Conservation (phyloP, 30 jellyfish, hydroid and myxozoan species). For the Phacellophora camtschatica region DNA sequence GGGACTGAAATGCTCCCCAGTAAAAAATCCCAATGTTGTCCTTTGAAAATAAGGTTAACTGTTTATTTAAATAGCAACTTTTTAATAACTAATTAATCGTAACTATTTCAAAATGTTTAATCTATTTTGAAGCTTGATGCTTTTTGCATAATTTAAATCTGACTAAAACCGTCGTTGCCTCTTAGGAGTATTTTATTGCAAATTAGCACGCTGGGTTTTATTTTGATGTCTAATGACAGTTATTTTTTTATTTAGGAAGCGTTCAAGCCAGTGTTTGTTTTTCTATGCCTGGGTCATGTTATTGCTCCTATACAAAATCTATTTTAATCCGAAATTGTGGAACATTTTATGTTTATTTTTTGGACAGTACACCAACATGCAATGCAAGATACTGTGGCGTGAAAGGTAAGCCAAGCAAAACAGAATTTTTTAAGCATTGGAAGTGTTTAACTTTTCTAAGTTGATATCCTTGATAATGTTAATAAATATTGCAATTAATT, state of each 20-base stretch:
- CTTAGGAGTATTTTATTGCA: too few relatives aligned
- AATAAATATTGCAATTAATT: neutral
- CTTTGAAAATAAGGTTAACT: too few relatives aligned
- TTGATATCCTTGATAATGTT: neutral
- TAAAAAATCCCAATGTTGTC: too few relatives aligned
- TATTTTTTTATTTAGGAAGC: conserved; percentile 5
- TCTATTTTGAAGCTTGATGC: too few relatives aligned
- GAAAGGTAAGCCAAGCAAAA: conserved; percentile 5
- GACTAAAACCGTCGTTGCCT: too few relatives aligned
- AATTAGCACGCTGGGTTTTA: too few relatives aligned
- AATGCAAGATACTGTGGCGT: conserved; percentile 68
- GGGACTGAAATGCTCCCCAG: too few relatives aligned
- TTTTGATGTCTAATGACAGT: too few relatives aligned
- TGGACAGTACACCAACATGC: conserved; percentile 68
- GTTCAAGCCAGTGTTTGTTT: conserved; percentile 72
- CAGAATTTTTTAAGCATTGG: neutral
- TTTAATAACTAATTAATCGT: too few relatives aligned
- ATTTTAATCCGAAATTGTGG: conserved; percentile 73
- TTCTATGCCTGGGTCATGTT: conserved; percentile 28
- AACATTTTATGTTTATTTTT: conserved; percentile 45
- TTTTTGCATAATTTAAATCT: too few relatives aligned
- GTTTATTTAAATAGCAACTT: too few relatives aligned
- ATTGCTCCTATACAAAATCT: conserved; percentile 42
- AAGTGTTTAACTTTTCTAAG: neutral
- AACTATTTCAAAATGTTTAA: too few relatives aligned